Evolutionary conservation across 1,140 invertebrate genomes (phyloP).

Genomic region (Drosophila chauvacae): DNA sequence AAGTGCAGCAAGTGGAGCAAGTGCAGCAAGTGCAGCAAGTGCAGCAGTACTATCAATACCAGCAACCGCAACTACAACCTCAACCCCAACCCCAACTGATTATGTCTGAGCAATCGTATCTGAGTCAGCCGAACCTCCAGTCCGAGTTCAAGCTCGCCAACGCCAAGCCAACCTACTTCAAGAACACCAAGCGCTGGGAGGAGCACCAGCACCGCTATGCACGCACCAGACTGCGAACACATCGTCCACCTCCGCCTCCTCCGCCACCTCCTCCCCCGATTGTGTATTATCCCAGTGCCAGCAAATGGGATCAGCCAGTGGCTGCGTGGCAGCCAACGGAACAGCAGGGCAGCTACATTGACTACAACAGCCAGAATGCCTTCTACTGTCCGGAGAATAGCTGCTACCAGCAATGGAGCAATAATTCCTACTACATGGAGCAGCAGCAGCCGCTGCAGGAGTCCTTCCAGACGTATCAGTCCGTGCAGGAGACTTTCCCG

Average conservation of each 20-base stretch:
- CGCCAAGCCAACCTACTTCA: background rate
- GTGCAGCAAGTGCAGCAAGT: too few species aligned
- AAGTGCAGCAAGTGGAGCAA: too few species aligned
- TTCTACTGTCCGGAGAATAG: background rate
- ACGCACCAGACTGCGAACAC: background rate
- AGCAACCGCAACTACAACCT: too few species aligned
- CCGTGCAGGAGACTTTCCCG: too few species aligned
- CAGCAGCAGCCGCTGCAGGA: background rate
- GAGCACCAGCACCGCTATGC: conserved; percentile 14
- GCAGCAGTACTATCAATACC: background rate
- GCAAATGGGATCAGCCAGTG: background rate
- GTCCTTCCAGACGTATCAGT: too few species aligned
- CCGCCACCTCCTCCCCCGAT: background rate
- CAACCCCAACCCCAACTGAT: too few species aligned
- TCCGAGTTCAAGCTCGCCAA: background rate
- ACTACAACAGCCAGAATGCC: background rate
- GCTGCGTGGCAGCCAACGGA: background rate
- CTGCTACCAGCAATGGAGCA: background rate
- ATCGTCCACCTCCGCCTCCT: background rate
- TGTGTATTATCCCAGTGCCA: background rate
- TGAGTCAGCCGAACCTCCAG: background rate
- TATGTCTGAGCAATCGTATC: background rate
- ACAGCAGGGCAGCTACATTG: background rate
- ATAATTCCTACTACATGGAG: background rate
- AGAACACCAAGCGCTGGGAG: background rate